A percentile compares a stretch with the other conserved stretches of the same genome.
These are phyloP conservation scores for Nyctibius grandis DNA, from an alignment of 2,797 vertebrate genomes.

Conservation along the genomic window DNA sequence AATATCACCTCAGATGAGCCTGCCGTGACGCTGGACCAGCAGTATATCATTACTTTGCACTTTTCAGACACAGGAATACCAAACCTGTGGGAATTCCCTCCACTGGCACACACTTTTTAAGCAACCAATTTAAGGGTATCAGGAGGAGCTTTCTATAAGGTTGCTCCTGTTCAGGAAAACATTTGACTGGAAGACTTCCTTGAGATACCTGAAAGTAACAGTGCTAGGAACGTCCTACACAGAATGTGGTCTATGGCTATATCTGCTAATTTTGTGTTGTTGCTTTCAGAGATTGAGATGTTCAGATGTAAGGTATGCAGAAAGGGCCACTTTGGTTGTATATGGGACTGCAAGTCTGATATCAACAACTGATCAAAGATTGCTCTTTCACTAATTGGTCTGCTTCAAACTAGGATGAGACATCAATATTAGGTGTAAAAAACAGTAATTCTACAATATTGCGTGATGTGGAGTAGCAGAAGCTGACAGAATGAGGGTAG, in stretches of 20 bases:
- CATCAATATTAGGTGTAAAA: neutral
- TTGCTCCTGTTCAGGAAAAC: neutral
- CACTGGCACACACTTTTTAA: neutral
- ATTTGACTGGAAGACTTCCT: neutral
- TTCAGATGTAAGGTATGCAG: neutral
- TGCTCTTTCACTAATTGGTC: neutral
- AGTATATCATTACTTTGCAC: neutral
- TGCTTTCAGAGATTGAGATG: rapidly evolving
- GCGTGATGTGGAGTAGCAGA: neutral
- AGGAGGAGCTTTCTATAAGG: neutral
- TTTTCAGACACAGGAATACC: neutral
- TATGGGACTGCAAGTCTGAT: neutral
- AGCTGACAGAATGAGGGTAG: neutral
- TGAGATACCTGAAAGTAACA: neutral
- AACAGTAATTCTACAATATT: neutral
- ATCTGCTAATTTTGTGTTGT: neutral
- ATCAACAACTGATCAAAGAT: neutral
- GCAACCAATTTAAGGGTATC: neutral
- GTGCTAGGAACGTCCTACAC: neutral
- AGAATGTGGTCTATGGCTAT: neutral
- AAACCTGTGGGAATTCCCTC: neutral
- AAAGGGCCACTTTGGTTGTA: neutral
- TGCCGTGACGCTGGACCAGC: neutral
- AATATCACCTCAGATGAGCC: neutral
- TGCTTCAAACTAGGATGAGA: neutral